Base-by-base conservation (phyloP, 1,140 invertebrate species). In the Drosophila virilis region DNA sequence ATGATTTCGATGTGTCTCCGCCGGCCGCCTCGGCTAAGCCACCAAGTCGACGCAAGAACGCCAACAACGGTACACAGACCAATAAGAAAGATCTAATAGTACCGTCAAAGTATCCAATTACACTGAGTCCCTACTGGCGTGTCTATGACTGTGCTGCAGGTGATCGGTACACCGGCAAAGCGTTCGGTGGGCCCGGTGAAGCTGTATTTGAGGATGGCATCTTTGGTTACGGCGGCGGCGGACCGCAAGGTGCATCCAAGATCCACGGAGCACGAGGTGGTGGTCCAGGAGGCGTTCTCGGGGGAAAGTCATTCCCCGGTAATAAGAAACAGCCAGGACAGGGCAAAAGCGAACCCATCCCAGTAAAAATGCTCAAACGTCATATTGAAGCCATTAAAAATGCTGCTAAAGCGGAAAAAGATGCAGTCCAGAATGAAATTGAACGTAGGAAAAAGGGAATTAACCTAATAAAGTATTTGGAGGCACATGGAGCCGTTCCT, bases 1-100 rank as follows among this genome's bases (percentile, higher is more conserved):
- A 83, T 10, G 72, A 92, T 22, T 58, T 92, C 1, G 65, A 84
- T 52, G 76, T 92, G 0, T 74, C 75, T 6, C 89, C 89, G 0
- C 85, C 89, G 1, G 69, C 80, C 0, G 83, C n/a, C 6, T 8
- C 13, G 40, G 12, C 28, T 1, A 35, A 42, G 8, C 67, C 9
- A 12, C 32, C 0, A 76, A 69, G 8, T 28, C 22, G 4, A 28
- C 43, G 33, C 0, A 50, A 60, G 48, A 15, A 38, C 0, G 1
- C 60, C 0, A 91, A 77, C 55, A 69, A 67, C 6, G 46, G 46
- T 1, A 91, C 86, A 0, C 91, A 92, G 15, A 86, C 80, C 10
- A 6, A 8, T 2, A 77, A 72, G 6, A 46, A 32, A 0, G 75
- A 80, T 57, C 69, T 55, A 6, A 32, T 13, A 6, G 35, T 75